phyloP scores from a whole-genome alignment of 1,140 invertebrate genomes.

The Brachystomella parvula region DNA sequence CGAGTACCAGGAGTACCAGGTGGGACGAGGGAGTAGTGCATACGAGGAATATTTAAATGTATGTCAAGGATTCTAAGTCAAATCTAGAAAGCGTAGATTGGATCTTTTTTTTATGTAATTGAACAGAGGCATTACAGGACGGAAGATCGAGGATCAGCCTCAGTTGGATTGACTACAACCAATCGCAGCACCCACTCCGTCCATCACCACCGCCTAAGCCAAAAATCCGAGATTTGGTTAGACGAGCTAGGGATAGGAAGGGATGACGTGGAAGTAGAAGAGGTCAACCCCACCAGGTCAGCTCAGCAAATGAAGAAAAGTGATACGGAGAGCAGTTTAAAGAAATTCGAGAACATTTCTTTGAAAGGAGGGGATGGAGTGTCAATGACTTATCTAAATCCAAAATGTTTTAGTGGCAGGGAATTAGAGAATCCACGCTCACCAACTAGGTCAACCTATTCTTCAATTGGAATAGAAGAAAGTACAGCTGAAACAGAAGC shows the following conservation, averaged over 20 bases:
- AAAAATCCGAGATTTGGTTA: conserved; percentile 7
- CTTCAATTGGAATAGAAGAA: neutral
- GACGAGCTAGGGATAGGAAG: neutral
- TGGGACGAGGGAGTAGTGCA: conserved; percentile 59
- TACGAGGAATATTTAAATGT: conserved; percentile 44
- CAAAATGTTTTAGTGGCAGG: too few species aligned
- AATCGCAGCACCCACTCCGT: neutral
- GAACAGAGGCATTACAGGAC: neutral
- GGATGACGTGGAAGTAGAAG: neutral
- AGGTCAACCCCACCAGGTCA: neutral
- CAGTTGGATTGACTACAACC: neutral
- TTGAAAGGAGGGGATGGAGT: too few species aligned
- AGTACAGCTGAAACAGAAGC: neutral
- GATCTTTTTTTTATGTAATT: neutral
- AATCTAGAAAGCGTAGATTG: too few species aligned
- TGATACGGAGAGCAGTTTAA: neutral
- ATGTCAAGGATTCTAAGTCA: too few species aligned
- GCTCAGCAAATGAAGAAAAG: too few species aligned
- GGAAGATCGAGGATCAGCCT: neutral
- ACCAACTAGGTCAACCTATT: neutral
- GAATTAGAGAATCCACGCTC: too few species aligned
- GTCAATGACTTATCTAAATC: too few species aligned
- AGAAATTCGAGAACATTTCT: neutral
- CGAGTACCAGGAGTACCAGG: conserved; percentile 68
- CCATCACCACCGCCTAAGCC: neutral